Evolutionary conservation across 2,888 invertebrate species (phyloP).

Genomic region (Perizoma affinitatum): DNA sequence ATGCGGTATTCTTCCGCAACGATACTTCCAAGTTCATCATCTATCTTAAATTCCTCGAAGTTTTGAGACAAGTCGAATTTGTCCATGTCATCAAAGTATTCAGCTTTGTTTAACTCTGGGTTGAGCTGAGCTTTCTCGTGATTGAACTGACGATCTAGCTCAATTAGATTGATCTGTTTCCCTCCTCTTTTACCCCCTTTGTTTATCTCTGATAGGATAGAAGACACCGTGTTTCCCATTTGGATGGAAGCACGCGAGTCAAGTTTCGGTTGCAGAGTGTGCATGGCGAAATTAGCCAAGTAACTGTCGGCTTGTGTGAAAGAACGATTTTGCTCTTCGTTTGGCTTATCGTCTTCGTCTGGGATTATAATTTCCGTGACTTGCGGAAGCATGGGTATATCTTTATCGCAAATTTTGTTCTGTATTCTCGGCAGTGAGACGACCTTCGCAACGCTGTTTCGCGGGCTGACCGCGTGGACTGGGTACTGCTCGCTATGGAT

Average conservation of each 20-base stretch:
- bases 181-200: conserved; percentile 74
- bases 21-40: conserved; percentile 86
- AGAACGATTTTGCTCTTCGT: conserved; percentile 63
- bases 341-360: conserved; percentile 83
- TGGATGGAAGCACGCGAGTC: conserved; percentile 82
- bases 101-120: conserved; percentile 69
- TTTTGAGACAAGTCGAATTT: conserved; percentile 89
- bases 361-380: conserved; percentile 90
- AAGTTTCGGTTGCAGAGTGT: conserved; percentile 74
- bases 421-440: conserved; percentile 75
- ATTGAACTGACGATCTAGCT: conserved; percentile 75
- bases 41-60: conserved; percentile 91
- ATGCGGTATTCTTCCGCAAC: conserved; percentile 81
- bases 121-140: conserved; percentile 59
- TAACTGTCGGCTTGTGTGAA: conserved; percentile 71
- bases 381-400: conserved; percentile 90
- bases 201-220: conserved; percentile 84
- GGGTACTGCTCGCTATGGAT: conserved; percentile 81
- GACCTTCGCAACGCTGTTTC: conserved; percentile 76
- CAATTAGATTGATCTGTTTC: conserved; percentile 75
- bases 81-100: conserved; percentile 81
- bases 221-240: conserved; percentile 86
- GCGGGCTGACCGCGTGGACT: conserved; percentile 64
- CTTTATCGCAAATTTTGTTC: conserved; percentile 80
- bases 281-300: conserved; percentile 70